These are phyloP conservation scores for Takifugu flavidus DNA, from an alignment of 2,113 vertebrate species.

Conservation along the genomic window DNA sequence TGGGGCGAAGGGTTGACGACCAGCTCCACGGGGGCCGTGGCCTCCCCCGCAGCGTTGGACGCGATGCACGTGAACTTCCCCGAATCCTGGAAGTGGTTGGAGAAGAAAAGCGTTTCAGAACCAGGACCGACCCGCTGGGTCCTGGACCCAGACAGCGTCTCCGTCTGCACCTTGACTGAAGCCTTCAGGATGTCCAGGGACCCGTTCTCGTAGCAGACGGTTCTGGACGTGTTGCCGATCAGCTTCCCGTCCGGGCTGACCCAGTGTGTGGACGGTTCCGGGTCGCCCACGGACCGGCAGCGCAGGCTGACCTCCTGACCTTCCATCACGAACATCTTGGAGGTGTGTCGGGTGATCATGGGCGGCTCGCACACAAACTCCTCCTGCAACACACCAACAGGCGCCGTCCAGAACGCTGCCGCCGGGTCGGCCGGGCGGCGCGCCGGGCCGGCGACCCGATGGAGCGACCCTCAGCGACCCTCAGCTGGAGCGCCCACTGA, in stretches of 20 bases:
- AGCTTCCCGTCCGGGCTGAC: slow-evolving; percentile 80
- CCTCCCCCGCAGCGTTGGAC: slow-evolving; percentile 79
- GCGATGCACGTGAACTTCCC: slow-evolving; percentile 81
- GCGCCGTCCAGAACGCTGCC: no score
- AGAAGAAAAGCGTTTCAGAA: neutral
- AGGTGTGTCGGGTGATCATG: slow-evolving; percentile 80
- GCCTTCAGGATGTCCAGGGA: slow-evolving; percentile 80
- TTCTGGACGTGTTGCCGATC: slow-evolving; percentile 78
- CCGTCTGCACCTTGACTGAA: slow-evolving; percentile 65
- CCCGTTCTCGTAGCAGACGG: slow-evolving; percentile 78
- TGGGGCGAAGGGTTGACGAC: slow-evolving; percentile 80
- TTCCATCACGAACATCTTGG: slow-evolving; percentile 81
- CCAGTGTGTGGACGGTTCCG: slow-evolving; percentile 80
- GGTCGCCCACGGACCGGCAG: slow-evolving; percentile 80
- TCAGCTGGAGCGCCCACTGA: no score
- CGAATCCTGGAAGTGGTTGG: slow-evolving; percentile 57
- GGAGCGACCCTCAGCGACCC: no score
- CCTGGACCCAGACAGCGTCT: no score
- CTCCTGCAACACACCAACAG: slow-evolving; percentile 53
- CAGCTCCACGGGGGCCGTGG: slow-evolving; percentile 76
- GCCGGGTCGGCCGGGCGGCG: no score
- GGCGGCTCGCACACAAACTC: slow-evolving; percentile 83
- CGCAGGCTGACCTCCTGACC: slow-evolving; percentile 80
- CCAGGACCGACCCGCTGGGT: no score
- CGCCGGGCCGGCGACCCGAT: no score